Conservation (phyloP, 1,140 invertebrate species). For the Drosophila pseudoobscura region DNA sequence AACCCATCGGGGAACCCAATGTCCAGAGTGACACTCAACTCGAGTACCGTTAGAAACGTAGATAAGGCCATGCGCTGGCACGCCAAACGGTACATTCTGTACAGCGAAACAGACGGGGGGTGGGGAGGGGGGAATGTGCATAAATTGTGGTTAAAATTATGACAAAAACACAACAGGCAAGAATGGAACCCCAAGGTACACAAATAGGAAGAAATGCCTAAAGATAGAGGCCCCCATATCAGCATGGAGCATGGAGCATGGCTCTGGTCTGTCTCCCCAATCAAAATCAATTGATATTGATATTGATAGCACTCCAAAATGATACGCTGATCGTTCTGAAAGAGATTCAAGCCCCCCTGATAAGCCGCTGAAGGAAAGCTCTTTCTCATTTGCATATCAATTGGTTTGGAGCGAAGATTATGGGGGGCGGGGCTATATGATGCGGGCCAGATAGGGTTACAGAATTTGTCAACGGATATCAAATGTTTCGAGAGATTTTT, state of each 20-base stretch:
- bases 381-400: slow-evolving; percentile 46
- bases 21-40: too few species aligned
- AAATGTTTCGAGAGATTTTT: background rate
- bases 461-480: slow-evolving; percentile 5
- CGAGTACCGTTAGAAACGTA: slow-evolving; percentile 65
- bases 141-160: slow-evolving; percentile 66
- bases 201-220: too few species aligned
- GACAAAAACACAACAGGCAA: slow-evolving; percentile 42
- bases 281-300: slow-evolving; percentile 47
- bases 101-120: background rate
- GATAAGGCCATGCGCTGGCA: slow-evolving; percentile 49
- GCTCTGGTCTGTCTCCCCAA: slow-evolving; percentile 11
- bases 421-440: background rate
- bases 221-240: slow-evolving; percentile 8
- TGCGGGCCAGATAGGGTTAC: too few species aligned
- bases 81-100: slow-evolving; percentile 43
- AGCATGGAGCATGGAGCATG: slow-evolving; percentile 23
- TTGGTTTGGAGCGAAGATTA: slow-evolving; percentile 6
- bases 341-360: slow-evolving; percentile 31
- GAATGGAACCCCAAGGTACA: slow-evolving; percentile 9
- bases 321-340: slow-evolving; percentile 41
- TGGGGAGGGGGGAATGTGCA: slow-evolving; percentile 53
- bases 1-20: too few species aligned
- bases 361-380: slow-evolving; percentile 51
- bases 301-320: slow-evolving; percentile 39